Percentiles rank a stretch among this genome's conserved stretches.
Conservation (phyloP, 2,113 vertebrate species). For the Hemiscyllium ocellatum region DNA sequence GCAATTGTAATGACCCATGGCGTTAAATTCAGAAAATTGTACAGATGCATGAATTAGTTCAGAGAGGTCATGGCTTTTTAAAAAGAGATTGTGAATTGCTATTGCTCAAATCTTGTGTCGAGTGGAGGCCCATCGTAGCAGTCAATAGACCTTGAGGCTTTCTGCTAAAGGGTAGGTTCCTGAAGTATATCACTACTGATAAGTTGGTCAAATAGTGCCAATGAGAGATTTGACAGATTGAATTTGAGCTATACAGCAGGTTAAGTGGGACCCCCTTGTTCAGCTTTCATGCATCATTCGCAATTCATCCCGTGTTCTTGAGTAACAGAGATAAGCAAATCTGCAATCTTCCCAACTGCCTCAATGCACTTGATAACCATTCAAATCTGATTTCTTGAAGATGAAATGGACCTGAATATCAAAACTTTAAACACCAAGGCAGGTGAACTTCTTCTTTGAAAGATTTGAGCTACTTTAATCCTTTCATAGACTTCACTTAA, state of each 20-base stretch:
- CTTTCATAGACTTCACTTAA: not conserved
- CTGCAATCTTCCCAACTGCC: not conserved
- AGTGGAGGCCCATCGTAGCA: not conserved
- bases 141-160: not conserved
- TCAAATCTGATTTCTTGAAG: not conserved
- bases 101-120: not conserved
- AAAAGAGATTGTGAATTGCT: not conserved
- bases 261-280: not conserved
- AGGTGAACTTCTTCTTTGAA: not conserved
- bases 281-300: not conserved
- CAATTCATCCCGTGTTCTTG: not conserved
- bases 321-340: not conserved
- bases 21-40: not conserved
- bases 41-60: not conserved
- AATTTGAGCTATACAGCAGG: not conserved
- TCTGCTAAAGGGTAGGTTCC: not conserved
- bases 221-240: not conserved
- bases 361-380: not conserved
- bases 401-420: not conserved
- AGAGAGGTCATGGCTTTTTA: not conserved
- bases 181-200: not conserved
- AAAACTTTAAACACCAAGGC: not conserved
- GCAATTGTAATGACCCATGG: not conserved
- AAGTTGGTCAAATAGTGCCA: not conserved
- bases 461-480: not conserved